Base-by-base conservation (phyloP, 1,140 invertebrate genomes). In the roundworm (Caenorhabditis elegans) region DNA sequence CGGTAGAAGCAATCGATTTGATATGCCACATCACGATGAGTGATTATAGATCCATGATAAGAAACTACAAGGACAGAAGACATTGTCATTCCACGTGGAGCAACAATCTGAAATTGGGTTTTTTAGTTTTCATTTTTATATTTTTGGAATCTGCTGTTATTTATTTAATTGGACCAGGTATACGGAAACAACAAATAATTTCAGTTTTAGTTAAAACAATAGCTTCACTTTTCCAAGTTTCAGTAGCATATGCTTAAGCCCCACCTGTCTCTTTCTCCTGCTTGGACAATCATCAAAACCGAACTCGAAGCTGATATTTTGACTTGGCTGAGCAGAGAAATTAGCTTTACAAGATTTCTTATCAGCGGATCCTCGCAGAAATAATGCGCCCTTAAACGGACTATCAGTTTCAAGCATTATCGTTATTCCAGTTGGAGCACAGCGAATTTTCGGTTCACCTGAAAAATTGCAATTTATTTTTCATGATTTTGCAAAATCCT, bases 1-100 rank as follows among this genome's bases (percentile, higher is more conserved):
- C 60, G 60, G n/a, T 70, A 70, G 34, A 70, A 70, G 22, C 60
- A 70, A 70, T 70, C 60, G 34, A 70, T 70, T 39, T 70, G 60
- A 24, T 70, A 70, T 39, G 60, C 60, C 17, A 70, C 34, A n/a
- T 70, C 60, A 43, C 60, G 60, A 70, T 70, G 60, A 22, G 60
- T 70, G 34, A 70, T 70, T 5, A 70, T 70, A n/a, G 60, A 70
- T 39, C 60, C 60, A 24, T 70, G 60, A 70, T 70, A 70, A 0
- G 60, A 70, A 8, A 70, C 60, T 10, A 70, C 60, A 6, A 70
- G 60, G 4, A 70, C 60, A 24, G 60, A 70, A 3, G 60, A 70
- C 60, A 70, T 70, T 22, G 60, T 70, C 60, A 70, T 70, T 6
- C 60, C 60, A 39, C 60, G 60, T 2, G 60, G 60, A 1, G 60